Conservation (phyloP, 2,797 vertebrate species). For the Notolepis coatsorum region DNA sequence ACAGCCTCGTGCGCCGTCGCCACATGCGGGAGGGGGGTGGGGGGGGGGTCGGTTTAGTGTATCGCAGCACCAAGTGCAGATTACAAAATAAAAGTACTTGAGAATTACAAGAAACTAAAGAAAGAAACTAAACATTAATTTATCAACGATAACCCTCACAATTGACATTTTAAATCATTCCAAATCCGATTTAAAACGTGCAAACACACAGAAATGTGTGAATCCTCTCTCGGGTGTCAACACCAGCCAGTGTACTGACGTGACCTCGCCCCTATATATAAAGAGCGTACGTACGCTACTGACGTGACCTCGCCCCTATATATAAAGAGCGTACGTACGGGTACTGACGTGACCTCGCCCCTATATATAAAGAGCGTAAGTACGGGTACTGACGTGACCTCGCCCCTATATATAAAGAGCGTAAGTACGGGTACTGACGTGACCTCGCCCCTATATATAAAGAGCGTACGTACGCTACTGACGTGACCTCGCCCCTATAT, state of each 20-base stretch:
- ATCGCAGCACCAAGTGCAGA: slow-evolving; percentile 75
- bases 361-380: neutral
- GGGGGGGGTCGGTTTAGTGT: too few relatives aligned
- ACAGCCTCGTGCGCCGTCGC: slow-evolving; percentile 30
- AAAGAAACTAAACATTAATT: slow-evolving; percentile 50
- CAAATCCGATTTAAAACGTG: slow-evolving; percentile 15
- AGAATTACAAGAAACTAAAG: slow-evolving; percentile 58
- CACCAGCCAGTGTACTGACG: too few relatives aligned
- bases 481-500: neutral
- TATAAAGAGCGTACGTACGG: neutral
- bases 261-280: neutral
- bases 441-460: neutral
- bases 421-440: too few relatives aligned
- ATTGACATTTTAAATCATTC: slow-evolving; percentile 12
- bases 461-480: neutral
- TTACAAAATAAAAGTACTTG: slow-evolving; percentile 56
- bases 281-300: neutral
- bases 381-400: too few relatives aligned
- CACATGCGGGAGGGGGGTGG: too few relatives aligned
- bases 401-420: neutral
- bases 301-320: neutral
- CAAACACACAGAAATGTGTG: neutral
- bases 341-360: too few relatives aligned
- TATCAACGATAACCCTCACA: slow-evolving; percentile 29
- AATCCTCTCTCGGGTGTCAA: neutral